Conservation (phyloP, 2,113 vertebrate species). For the Chrysemys picta region DNA sequence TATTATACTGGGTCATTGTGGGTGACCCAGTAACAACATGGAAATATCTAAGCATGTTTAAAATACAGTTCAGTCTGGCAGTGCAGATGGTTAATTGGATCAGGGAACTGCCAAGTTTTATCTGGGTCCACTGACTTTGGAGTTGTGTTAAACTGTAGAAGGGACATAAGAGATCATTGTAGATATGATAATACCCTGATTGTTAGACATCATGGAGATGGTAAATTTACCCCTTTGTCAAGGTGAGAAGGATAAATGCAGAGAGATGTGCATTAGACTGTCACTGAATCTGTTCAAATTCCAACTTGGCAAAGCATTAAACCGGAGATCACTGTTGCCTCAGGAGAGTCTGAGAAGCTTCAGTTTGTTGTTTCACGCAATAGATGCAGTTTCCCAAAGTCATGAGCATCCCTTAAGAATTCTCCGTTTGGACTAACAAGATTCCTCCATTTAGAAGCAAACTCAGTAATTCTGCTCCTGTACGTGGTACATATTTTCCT, state of each 20-base stretch:
- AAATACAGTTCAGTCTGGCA: constrained; percentile 31
- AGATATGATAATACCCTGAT: not conserved
- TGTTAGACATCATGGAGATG: not conserved
- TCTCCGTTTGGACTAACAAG: not conserved
- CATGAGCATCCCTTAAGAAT: not conserved
- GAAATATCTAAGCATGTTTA: not conserved
- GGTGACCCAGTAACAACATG: not conserved
- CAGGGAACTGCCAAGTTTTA: not conserved
- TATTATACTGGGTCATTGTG: not conserved
- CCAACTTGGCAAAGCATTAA: not conserved
- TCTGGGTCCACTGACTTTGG: not conserved
- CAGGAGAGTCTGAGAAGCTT: not conserved
- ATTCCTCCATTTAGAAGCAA: not conserved
- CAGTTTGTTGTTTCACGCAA: not conserved
- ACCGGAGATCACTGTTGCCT: not conserved
- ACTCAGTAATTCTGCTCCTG: not conserved
- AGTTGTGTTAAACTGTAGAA: not conserved
- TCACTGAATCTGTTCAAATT: not conserved
- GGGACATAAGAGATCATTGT: not conserved
- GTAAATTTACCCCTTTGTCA: not conserved
- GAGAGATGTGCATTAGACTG: constrained; percentile 20
- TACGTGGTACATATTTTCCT: not conserved
- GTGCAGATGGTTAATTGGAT: constrained; percentile 4
- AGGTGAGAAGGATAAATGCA: not conserved
- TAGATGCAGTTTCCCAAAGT: not conserved